Base-by-base conservation (phyloP, 2,888 invertebrate genomes). In the Rhaphigaster nebulosa region DNA sequence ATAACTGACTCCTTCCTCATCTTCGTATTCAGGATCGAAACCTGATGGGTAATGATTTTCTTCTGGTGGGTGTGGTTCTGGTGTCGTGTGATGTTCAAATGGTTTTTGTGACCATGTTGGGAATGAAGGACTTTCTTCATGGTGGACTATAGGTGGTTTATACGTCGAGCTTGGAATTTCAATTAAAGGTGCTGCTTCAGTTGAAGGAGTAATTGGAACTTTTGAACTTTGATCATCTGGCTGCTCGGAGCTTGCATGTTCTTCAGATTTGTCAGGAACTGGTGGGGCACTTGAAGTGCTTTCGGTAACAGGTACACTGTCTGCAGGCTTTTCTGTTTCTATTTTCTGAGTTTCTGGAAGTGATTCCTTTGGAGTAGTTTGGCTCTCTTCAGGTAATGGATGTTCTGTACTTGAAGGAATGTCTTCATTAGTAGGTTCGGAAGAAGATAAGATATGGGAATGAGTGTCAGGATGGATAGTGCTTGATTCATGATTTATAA, bases 1-100 rank as follows among this genome's bases (percentile, higher is more conserved):
- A 93, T 97, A 97, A 13, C 96, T 94, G 91, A 96, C 95, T 93
- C 96, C 96, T 93, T 97, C 97, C 93, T 97, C 97, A 92, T 96
- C 96, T 92, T 96, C 96, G 93, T 97, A 96, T 92, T 97, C 96
- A 91, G 96, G 96, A 92, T 95, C 95, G 76, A 90, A 91, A 26
- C 90, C 84, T 26, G 95, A 89, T 20, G 94, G 93, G 91, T 93
- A 92, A 90, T 91, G 92, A 65, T 90, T 91, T 54, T 92, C 92
- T 88, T 92, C 92, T 54, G 92, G 92, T 41, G 91, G 90, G 65
- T 92, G 91, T 84, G 92, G 91, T 70, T 91, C 88, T 60, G 92
- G 87, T 45, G 90, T 88, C 20, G 91, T 90, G 45, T 90, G 92
- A 41, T 91, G 92, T 88, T 65, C 92, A 91, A n/a, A 92, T 89